Evolutionary conservation across 2,797 vertebrate genomes (phyloP), one percentile per base, ranked within the genome.

Genomic region (Acanthiza pusilla): DNA sequence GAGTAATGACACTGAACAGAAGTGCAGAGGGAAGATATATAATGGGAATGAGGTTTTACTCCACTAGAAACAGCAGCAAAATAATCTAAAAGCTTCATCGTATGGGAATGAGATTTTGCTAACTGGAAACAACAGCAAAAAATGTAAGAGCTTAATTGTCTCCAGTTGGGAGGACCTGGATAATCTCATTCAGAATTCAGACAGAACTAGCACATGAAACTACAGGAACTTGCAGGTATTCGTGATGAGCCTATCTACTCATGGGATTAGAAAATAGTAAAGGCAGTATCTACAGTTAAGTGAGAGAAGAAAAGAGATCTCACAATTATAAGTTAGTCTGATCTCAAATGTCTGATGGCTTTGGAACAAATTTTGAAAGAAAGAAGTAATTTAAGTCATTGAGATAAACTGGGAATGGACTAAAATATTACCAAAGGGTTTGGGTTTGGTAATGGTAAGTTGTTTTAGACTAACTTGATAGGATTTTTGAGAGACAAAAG

Each of bases 301-400:
- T 48, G 7, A 53, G 26, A 86, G 40, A 88, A 93, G 40, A 80
- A 81, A 58, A 86, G 84, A 71, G 29, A 65, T 76, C 40, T 63
- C 51, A 76, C 85, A 73, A 71, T 79, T 87, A 68, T 63, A 67
- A 79, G 91, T 78, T 70, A 90, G 77, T 61, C 62, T 66, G 83
- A 93, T 63, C 79, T 91, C 67, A 92, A 92, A 78, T 5, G 7
- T 84, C 80, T 79, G 43, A 90, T 91, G 60, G 11, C 10, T 91
- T 84, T 87, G 77, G 43, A 86, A 91, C 7, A 94, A 58, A 78
- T 88, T 93, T 81, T 75, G 70, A 90, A 90, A 86, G 71, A 78
- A 94, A 94, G 20, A 72, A 90, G n/a, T 43, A 53, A 88, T 94
- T 84, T 70, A 82, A 94, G 60, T 79, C 30, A 89, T 57, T 45